Percentiles rank a stretch among this genome's conserved stretches.
Evolutionary conservation across 2,113 vertebrate species (phyloP).

Genomic region (Phyllopteryx taeniolatus): DNA sequence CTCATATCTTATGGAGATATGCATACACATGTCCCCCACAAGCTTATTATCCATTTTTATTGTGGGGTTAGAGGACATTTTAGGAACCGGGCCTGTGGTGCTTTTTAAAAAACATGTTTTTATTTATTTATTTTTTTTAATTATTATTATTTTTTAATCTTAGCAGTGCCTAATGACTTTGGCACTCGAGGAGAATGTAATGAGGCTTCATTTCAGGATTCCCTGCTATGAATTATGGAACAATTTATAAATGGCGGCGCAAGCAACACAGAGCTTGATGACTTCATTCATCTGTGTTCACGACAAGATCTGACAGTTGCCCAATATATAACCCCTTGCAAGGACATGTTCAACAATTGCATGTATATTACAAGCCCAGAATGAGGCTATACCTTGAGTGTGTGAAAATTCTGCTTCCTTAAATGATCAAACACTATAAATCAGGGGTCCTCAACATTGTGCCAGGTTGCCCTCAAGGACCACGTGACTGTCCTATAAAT

Average conservation of each 20-base stretch:
- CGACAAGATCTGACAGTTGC: constrained; percentile 47
- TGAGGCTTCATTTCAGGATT: constrained; percentile 67
- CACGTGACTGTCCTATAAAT: background rate
- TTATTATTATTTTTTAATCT: background rate
- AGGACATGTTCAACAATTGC: constrained; percentile 26
- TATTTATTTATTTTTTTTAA: background rate
- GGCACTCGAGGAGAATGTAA: constrained; percentile 67
- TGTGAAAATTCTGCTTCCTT: constrained; percentile 15
- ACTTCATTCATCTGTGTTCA: constrained; percentile 54
- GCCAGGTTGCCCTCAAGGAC: background rate
- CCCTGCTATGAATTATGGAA: constrained; percentile 67
- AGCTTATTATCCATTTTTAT: constrained; percentile 56
- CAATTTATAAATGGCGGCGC: constrained; percentile 57
- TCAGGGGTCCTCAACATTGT: background rate
- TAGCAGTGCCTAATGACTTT: constrained; percentile 61
- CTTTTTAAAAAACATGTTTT: constrained; percentile 21
- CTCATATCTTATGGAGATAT: constrained; percentile 12
- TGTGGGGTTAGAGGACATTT: constrained; percentile 63
- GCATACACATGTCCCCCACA: constrained; percentile 14
- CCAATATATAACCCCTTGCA: constrained; percentile 40
- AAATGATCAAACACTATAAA: constrained; percentile 7
- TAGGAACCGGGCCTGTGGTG: constrained; percentile 43
- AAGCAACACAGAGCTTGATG: constrained; percentile 40
- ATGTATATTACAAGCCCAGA: constrained; percentile 11
- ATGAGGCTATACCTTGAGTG: constrained; percentile 20